Evolutionary conservation across 1,140 invertebrate genomes (phyloP), one percentile per base, ranked within the genome.

Genomic region (Drepana arcuata): DNA sequence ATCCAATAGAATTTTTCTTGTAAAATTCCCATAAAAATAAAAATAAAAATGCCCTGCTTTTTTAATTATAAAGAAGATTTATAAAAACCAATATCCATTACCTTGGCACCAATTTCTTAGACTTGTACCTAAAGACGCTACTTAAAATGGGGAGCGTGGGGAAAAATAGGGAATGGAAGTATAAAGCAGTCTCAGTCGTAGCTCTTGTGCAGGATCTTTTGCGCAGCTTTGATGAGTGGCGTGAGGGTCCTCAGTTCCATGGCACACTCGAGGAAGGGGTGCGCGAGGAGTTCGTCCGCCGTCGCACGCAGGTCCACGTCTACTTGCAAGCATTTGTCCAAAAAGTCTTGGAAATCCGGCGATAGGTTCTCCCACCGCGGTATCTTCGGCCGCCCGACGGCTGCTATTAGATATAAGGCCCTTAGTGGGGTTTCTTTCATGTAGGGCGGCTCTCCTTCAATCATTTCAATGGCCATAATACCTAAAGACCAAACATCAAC

Each of bases 391-490:
- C 96, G 91, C 1, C 97, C 97, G 55, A 96, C 95, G 0, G 96
- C 94, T 12, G 97, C 96, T 43, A 99, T 99, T 34, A 99, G 85
- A 86, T 98, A 99, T 10, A 99, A 85, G 2, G 97, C 97, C 80
- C 95, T 88, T 5, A 99, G 74, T 4, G 96, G 96, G 10, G 95
- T 93, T 84, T 99, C 96, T 73, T 95, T 95, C 53, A 98, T 86
- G 79, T 98, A 98, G 0, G 96, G 96, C 5, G 97, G 97, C 73
- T 99, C 95, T 0, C 97, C 97, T 67, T 98, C 95, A 23, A 99
- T 94, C 97, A 99, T 99, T 84, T 99, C 97, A 50, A 97, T 96
- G 1, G 95, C 95, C 96, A 99, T 98, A 29, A 99, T 99, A 9
- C 97, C 97, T 14, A 96, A 81, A 0, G 93, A 95, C 96, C 96